phyloP scores from a whole-genome alignment of 2,888 invertebrate species.

The Synanthedon vespiformis region DNA sequence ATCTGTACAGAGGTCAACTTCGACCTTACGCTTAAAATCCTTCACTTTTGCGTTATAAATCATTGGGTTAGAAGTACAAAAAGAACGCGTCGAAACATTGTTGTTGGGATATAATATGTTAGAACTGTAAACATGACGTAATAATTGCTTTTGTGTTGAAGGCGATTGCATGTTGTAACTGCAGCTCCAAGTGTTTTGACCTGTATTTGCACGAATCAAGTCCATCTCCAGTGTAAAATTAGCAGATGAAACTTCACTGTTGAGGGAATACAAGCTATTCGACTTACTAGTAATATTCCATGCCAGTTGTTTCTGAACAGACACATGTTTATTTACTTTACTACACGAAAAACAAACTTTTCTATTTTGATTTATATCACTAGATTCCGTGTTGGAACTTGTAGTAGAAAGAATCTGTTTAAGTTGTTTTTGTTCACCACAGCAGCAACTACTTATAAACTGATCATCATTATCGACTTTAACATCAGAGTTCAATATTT shows the following conservation, averaged over 20 bases:
- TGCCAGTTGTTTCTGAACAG: neutral
- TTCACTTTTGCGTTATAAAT: conserved; percentile 22
- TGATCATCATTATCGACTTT: too few relatives aligned
- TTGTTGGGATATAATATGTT: conserved; percentile 7
- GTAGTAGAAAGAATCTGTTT: too few relatives aligned
- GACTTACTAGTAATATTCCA: too few relatives aligned
- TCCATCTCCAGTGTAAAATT: too few relatives aligned
- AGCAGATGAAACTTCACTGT: too few relatives aligned
- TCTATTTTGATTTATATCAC: neutral
- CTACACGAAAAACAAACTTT: neutral
- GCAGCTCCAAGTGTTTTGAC: neutral
- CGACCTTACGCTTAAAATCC: conserved; percentile 15
- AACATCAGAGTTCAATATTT: neutral
- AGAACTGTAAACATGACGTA: conserved; percentile 7
- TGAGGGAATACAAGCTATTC: too few relatives aligned
- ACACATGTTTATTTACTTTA: neutral
- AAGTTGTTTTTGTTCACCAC: too few relatives aligned
- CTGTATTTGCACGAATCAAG: too few relatives aligned
- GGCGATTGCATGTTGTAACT: conserved; percentile 5
- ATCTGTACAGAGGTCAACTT: conserved; percentile 33
- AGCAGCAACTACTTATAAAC: too few relatives aligned
- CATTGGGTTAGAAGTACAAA: conserved; percentile 15
- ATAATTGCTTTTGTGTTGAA: conserved; percentile 2
- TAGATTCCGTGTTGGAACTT: neutral
- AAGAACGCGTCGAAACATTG: conserved; percentile 12